These are phyloP conservation scores for Acronicta leporina DNA, from an alignment of 2,888 invertebrate genomes.

Conservation along the genomic window DNA sequence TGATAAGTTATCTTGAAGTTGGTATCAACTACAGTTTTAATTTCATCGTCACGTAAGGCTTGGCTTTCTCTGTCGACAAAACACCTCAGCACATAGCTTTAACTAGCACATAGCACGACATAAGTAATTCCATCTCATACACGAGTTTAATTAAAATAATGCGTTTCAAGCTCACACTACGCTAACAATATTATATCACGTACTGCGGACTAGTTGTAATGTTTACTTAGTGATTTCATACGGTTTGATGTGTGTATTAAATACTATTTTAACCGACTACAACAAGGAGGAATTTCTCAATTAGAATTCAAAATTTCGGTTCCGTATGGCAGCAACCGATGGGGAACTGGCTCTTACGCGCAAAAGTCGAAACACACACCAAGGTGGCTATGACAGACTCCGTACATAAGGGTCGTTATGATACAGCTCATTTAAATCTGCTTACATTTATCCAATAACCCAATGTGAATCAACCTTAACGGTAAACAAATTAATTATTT, in stretches of 20 bases:
- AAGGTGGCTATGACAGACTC: no score
- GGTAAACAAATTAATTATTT: slow-evolving; percentile 10
- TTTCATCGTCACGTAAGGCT: slow-evolving; percentile 11
- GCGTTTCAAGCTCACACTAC: slow-evolving; percentile 51
- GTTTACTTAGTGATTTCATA: slow-evolving; percentile 12
- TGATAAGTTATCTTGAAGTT: no score
- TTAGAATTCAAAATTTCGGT: no score
- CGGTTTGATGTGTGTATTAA: neutral
- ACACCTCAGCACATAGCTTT: slow-evolving; percentile 39
- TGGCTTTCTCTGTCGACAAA: slow-evolving; percentile 20
- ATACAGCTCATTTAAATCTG: no score
- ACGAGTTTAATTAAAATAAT: slow-evolving; percentile 67
- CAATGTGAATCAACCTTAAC: no score
- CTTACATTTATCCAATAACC: no score
- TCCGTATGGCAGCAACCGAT: no score
- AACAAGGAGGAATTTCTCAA: no score
- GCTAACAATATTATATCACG: slow-evolving; percentile 40
- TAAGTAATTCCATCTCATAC: slow-evolving; percentile 48
- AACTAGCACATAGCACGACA: slow-evolving; percentile 37
- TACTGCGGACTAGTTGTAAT: slow-evolving; percentile 25
- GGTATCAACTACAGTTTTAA: neutral
- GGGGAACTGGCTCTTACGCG: no score
- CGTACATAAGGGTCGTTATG: no score
- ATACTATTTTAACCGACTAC: no score
- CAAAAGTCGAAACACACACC: no score